These are phyloP conservation scores for Nasonia giraulti DNA, from an alignment of 1,140 invertebrate genomes.

Conservation along the genomic window DNA sequence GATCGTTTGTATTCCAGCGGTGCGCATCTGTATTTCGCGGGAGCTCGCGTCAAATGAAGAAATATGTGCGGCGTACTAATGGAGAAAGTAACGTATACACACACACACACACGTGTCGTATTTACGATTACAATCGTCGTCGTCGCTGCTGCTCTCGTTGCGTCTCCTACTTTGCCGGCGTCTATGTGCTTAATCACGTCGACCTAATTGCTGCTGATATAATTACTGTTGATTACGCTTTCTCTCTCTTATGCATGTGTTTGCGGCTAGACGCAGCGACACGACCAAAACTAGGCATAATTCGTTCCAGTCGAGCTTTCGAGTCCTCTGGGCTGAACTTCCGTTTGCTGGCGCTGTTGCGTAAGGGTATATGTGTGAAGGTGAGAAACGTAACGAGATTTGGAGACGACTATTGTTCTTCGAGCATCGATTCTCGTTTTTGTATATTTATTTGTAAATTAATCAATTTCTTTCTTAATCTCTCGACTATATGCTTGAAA, in stretches of 20 bases:
- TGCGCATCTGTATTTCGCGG: conserved; percentile 7
- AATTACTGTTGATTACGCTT: conserved; percentile 40
- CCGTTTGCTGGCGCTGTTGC: neutral
- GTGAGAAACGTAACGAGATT: neutral
- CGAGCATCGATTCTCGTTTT: too few species aligned
- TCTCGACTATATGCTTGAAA: neutral
- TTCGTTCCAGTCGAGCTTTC: neutral
- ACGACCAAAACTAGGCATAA: neutral
- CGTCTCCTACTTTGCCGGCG: neutral
- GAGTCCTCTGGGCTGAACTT: neutral
- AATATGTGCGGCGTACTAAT: conserved; percentile 13
- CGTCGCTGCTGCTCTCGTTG: neutral
- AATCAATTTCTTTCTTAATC: conserved; percentile 9
- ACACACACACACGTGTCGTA: neutral
- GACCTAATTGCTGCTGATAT: conserved; percentile 31
- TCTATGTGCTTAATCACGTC: conserved; percentile 25
- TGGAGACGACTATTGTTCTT: neutral
- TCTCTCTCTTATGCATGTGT: neutral
- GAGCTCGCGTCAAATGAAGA: conserved; percentile 19
- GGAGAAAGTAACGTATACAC: neutral
- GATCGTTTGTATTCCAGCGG: neutral
- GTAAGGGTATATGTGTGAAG: neutral
- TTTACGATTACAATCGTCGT: neutral
- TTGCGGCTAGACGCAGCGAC: neutral
- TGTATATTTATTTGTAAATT: too few species aligned